Evolutionary conservation across 2,888 invertebrate genomes (phyloP).

Genomic region (Erebia palarica): DNA sequence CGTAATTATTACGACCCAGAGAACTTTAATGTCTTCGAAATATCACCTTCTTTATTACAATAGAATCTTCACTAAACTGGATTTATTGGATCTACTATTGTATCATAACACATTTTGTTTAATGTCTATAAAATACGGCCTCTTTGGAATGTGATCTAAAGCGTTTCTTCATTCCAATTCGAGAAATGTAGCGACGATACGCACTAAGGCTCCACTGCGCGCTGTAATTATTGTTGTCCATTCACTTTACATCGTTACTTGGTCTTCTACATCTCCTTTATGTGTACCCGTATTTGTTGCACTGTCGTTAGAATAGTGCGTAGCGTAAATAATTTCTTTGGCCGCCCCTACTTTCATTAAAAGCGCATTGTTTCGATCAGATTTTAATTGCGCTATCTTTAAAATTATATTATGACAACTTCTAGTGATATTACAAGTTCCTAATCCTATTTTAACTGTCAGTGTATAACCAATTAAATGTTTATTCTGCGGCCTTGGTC

Average conservation of each 20-base stretch:
- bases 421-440: conserved; percentile 56
- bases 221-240: conserved; percentile 76
- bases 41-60: conserved; percentile 79
- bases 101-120: conserved; percentile 67
- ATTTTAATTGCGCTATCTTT: conserved; percentile 69
- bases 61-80: conserved; percentile 71
- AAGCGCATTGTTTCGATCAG: conserved; percentile 65
- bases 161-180: conserved; percentile 29
- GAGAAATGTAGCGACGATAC: conserved; percentile 71
- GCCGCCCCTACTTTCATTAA: conserved; percentile 71
- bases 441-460: conserved; percentile 25
- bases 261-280: conserved; percentile 75
- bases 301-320: conserved; percentile 58
- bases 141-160: conserved; percentile 41
- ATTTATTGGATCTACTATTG: conserved; percentile 65
- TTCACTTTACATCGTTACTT: conserved; percentile 77
- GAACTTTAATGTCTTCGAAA: conserved; percentile 80
- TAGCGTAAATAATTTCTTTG: conserved; percentile 79
- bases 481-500: conserved; percentile 47
- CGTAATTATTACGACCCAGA: conserved; percentile 78
- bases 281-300: conserved; percentile 61
- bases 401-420: conserved; percentile 68
- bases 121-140: conserved; percentile 55
- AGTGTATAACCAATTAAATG: conserved; percentile 23
- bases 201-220: conserved; percentile 66